Conservation (phyloP, 1,140 invertebrate species). For the Tribolium castaneum region DNA sequence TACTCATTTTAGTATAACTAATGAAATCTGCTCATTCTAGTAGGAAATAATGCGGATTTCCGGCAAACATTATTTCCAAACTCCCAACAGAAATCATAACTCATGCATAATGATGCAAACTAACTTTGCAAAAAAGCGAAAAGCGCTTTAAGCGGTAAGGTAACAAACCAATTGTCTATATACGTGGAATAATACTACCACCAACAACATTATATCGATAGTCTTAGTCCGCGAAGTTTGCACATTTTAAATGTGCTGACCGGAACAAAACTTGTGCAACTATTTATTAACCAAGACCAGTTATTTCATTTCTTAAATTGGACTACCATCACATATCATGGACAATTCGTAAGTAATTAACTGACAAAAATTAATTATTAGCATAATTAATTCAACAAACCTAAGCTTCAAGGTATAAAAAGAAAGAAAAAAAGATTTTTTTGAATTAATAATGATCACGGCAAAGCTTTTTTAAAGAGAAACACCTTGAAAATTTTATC, state of each 20-base stretch:
- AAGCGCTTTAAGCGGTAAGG: constrained; percentile 7
- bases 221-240: not conserved
- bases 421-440: not conserved
- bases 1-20: constrained; percentile 4
- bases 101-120: constrained; percentile 20
- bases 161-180: constrained; percentile 22
- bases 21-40: not conserved
- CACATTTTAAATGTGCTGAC: not conserved
- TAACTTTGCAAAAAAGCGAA: not conserved
- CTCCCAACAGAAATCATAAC: constrained; percentile 16
- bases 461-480: not conserved
- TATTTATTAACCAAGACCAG: not conserved
- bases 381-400: too few species aligned
- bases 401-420: too few species aligned
- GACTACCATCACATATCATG: not conserved
- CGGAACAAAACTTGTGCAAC: not conserved
- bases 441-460: not conserved
- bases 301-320: not conserved
- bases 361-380: not conserved
- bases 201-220: not conserved
- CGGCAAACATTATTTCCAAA: constrained; percentile 26
- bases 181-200: not conserved
- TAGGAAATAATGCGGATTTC: constrained; percentile 20
- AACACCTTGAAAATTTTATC: not conserved
- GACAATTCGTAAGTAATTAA: not conserved